These are phyloP conservation scores for Teleopsis dalmanni DNA, from an alignment of 1,140 invertebrate species.

Conservation along the genomic window DNA sequence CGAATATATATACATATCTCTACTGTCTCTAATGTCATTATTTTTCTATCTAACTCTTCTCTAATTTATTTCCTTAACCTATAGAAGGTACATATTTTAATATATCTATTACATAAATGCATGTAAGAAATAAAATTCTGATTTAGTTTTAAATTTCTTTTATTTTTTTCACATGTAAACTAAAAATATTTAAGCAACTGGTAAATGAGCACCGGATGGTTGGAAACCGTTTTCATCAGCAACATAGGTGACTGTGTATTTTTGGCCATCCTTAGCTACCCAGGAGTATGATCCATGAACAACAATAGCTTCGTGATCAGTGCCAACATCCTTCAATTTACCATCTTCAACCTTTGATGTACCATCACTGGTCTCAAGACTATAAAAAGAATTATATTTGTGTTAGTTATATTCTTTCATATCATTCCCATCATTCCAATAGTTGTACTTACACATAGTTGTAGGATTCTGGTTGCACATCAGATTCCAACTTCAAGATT, in stretches of 20 bases:
- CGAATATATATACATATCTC: too few relatives aligned
- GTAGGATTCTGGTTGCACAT: slow-evolving; percentile 7
- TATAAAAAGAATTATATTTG: slow-evolving; percentile 22
- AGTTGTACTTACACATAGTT: slow-evolving; percentile 7
- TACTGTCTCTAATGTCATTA: too few relatives aligned
- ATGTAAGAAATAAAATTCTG: too few relatives aligned
- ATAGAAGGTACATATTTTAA: too few relatives aligned
- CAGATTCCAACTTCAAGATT: slow-evolving; percentile 5
- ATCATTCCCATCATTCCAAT: neutral
- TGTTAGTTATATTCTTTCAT: neutral
- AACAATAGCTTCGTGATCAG: slow-evolving; percentile 46
- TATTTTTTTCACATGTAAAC: too few relatives aligned
- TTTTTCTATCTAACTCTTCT: neutral
- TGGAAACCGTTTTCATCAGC: slow-evolving; percentile 54
- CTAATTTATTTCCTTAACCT: too few relatives aligned
- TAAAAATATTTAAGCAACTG: slow-evolving; percentile 54
- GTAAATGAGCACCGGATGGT: slow-evolving; percentile 66
- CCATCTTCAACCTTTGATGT: slow-evolving; percentile 47
- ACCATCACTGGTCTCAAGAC: slow-evolving; percentile 53
- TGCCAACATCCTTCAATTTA: slow-evolving; percentile 47
- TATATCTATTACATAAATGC: too few relatives aligned
- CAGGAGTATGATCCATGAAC: slow-evolving; percentile 55
- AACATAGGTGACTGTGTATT: slow-evolving; percentile 62
- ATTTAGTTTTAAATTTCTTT: too few relatives aligned
- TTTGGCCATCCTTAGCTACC: slow-evolving; percentile 48